Base-by-base conservation (phyloP, 2,797 vertebrate species). In the Acanthiza pusilla region DNA sequence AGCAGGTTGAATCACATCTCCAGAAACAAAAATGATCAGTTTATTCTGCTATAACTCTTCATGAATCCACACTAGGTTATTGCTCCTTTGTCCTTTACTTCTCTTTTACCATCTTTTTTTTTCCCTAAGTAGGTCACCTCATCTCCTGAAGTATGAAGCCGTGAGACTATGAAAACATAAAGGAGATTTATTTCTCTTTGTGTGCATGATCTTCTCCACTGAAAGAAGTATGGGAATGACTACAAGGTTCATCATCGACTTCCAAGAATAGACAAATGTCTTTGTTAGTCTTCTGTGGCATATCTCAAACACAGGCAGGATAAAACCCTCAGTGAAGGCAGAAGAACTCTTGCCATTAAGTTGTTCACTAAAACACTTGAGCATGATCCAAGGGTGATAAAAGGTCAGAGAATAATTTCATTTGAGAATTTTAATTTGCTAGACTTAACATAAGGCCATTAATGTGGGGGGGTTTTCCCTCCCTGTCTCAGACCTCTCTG, bases 61-160 rank as follows among this genome's bases (percentile, higher is more conserved):
- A 71, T 40, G 73, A 91, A 91, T 84, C 66, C 72, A 45, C 13
- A 57, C 29, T 61, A 81, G 23, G 88, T 94, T 96, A 94, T 88
- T 79, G 89, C 50, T 97, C 53, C 62, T 94, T 96, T 96, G 90
- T 96, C 96, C 92, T 96, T 91, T 93, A 85, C 74, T 96, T 96
- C 83, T 88, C 85, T 93, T 94, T 88, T 78, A 73, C 74, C 0
- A 0, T 32, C 30, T 85, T 78, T 34, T 53, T 34, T 13, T 27
- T 6, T 2, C 4, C 10, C 36, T 82, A 96, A 95, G 89, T 95
- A 94, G 94, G 93, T 95, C 90, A 93, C 78, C 76, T 95, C 85
- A 62, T 94, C 85, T 96, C 85, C 93, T 93, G 85, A 92, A 96
- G 54, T 88, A 97, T 88, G 91, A 96, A 96, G 82, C 91, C 5